Conservation (phyloP, 2,797 vertebrate genomes). For the Tokudaia tokunoshimensis region DNA sequence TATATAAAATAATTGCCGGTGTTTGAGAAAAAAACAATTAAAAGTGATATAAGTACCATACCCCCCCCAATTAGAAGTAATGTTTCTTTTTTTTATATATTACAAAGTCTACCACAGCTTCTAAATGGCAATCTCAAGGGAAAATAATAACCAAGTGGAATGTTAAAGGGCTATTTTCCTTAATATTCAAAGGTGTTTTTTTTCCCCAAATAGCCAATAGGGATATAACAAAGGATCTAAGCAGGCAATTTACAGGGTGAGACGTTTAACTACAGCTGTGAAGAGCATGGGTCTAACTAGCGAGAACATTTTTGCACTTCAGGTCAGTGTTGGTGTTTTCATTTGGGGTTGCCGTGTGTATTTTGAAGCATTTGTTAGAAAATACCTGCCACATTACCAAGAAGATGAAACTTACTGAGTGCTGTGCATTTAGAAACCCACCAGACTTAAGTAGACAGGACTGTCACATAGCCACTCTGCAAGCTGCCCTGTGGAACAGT, state of each 20-base stretch:
- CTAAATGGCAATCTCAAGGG: background rate
- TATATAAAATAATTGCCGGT: constrained; percentile 34
- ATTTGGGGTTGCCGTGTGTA: background rate
- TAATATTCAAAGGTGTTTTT: background rate
- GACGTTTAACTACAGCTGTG: background rate
- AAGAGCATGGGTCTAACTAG: background rate
- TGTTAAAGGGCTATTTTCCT: background rate
- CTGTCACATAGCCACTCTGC: background rate
- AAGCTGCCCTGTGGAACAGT: background rate
- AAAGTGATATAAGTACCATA: background rate
- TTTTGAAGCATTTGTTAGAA: background rate
- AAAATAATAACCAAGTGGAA: background rate
- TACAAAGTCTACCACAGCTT: background rate
- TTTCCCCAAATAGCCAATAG: background rate
- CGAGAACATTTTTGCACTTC: background rate
- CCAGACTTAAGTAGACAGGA: background rate
- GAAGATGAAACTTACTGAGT: background rate
- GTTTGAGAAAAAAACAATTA: constrained; percentile 23
- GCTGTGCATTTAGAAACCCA: background rate
- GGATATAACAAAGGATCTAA: background rate
- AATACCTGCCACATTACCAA: background rate
- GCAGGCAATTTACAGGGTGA: background rate
- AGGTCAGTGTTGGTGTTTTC: background rate
- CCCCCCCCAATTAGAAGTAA: background rate
- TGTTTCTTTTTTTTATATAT: background rate